Base-by-base conservation (phyloP, 2,888 invertebrate species). In the Dendrolimus pini region DNA sequence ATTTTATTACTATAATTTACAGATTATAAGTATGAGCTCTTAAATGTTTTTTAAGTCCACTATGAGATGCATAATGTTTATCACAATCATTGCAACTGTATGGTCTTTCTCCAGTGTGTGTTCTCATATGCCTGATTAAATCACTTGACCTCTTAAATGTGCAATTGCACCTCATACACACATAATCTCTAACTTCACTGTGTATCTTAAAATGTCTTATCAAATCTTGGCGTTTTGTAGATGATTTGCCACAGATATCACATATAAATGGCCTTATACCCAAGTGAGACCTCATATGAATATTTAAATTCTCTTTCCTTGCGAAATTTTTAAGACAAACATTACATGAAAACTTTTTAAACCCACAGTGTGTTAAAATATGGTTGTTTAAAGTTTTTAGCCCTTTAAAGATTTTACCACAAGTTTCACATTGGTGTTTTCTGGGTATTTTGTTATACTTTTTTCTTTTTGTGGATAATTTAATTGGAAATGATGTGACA, bases 211-310 rank as follows among this genome's bases (percentile, higher is more conserved):
- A 64, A 59, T 78, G 79, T 13, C 77, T 63, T 3, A 66, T 59
- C 52, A 78, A 64, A 58, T 77, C 76, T 60, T 78, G 74, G 1
- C 66, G 66, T 62, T 75, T 77, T 18, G 68, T 69, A 55, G 75
- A 72, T 52, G 71, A 67, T 55, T 75, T 76, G 3, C 88, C 85
- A 67, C 92, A 92, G 52, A 79, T 75, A 60, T 83, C 81, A 72
- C 92, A 92, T 59, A 85, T 74, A 65, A 84, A 92, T 1, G 92
- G 92, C 54, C 85, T 81, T 47, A 84, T 82, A 7, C 91, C 92
- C 2, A 85, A 83, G 64, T 92, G 92, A 2, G 81, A 80, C 62
- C 91, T 77, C 77, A 87, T 86, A 64, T 92, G 92, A 58, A 91
- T 87, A 41, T 80, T 81, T 57, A 89, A 72, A 65, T 85, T 83